Base-by-base conservation (phyloP, 2,888 invertebrate species). In the Athalia cordata region DNA sequence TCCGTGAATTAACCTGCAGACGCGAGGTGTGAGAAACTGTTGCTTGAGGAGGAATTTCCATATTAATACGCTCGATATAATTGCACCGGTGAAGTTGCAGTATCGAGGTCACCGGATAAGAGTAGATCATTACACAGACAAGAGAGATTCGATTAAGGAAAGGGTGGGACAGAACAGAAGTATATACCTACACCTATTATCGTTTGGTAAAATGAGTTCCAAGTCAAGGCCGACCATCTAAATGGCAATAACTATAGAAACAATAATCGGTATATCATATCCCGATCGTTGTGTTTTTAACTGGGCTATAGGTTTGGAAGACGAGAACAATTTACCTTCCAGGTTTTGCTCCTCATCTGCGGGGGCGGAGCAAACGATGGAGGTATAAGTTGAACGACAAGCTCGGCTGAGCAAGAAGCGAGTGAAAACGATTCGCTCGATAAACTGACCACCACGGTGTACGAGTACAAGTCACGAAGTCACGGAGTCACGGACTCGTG, bases 341-440 rank as follows among this genome's bases (percentile, higher is more conserved):
- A 49, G n/a, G 66, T 29, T 29, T 29, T 29, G 29, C 29, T 29
- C 29, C 29, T 29, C 29, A 29, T 29, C 29, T 29, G 29, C 29
- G 9, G 59, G 9, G 13, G 59, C 5, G 59, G 8, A 59, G 59
- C n/a, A n/a, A 11, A 5, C 66, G 15, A 66, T 66, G 47, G 49
- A 49, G 47, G 66, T 47, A 66, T 49, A 65, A 66, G 43, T 55
- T 15, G 68, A 29, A 15, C 29, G 29, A 29, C 11, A 50, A 13
- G 11, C n/a, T 11, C 61, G 13, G 61, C 6, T 8, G 61, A 61
- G 11, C 61, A 3, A 68, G 68, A 68, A 55, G 5, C 68, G 13
- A 68, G 68, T 68, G 68, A 68, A 68, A 68, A 68, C 68, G 68
- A 68, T 68, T 68, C 68, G 68, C 68, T 68, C 68, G 68, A 68